Evolutionary conservation across 2,888 invertebrate genomes (phyloP).

Genomic region (Hoplodrina ambigua): DNA sequence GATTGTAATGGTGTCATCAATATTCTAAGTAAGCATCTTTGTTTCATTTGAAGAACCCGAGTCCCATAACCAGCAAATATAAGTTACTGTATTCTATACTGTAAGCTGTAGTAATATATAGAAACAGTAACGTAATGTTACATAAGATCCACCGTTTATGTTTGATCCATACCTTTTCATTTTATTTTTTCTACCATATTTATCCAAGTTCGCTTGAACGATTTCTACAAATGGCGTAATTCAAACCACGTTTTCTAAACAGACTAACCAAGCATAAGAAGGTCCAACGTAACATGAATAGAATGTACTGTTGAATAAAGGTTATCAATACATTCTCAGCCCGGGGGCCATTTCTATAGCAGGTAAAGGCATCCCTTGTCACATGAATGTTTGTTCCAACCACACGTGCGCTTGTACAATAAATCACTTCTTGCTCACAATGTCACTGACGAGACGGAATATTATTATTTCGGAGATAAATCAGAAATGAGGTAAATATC

Average conservation of each 20-base stretch:
- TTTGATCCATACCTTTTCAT: slow-evolving; percentile 31
- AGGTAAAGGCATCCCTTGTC: slow-evolving; percentile 86
- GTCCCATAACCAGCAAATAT: neutral
- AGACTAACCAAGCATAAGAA: slow-evolving; percentile 77
- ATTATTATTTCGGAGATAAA: slow-evolving; percentile 47
- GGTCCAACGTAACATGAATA: slow-evolving; percentile 76
- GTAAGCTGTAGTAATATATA: neutral
- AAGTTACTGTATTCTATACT: slow-evolving; percentile 1
- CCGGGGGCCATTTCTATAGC: slow-evolving; percentile 79
- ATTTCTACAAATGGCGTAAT: slow-evolving; percentile 56
- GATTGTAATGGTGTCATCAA: slow-evolving; percentile 9
- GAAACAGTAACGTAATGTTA: neutral
- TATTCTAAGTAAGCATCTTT: slow-evolving; percentile 2
- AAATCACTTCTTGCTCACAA: slow-evolving; percentile 79
- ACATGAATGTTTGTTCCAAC: slow-evolving; percentile 76
- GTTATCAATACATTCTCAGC: slow-evolving; percentile 78
- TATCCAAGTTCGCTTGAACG: slow-evolving; percentile 42
- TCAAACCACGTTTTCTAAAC: slow-evolving; percentile 61
- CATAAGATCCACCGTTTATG: neutral
- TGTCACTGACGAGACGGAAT: slow-evolving; percentile 64
- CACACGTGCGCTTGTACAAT: slow-evolving; percentile 82
- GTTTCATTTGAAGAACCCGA: neutral
- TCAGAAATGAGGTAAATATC: slow-evolving; percentile 19
- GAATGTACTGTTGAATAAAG: slow-evolving; percentile 79
- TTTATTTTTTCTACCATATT: slow-evolving; percentile 31